phyloP scores from a whole-genome alignment of 2,888 invertebrate species.

The Serrognathus titanus region DNA sequence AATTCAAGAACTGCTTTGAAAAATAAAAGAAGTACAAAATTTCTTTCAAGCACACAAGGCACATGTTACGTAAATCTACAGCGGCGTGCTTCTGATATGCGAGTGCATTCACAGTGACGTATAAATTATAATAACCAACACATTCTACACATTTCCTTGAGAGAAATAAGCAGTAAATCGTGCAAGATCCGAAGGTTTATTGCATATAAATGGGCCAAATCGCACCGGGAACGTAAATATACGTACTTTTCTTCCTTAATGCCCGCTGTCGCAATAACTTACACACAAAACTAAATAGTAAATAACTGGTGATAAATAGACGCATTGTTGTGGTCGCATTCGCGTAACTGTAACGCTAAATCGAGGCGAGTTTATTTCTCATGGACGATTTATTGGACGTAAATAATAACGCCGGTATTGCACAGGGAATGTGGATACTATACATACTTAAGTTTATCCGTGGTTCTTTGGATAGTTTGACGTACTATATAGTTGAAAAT shows the following conservation, averaged over 20 bases:
- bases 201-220: slow-evolving; percentile 10
- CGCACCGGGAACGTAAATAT: slow-evolving; percentile 6
- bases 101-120: background rate
- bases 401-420: too few species aligned
- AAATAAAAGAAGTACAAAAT: too few species aligned
- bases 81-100: background rate
- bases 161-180: slow-evolving; percentile 9
- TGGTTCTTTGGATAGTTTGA: too few species aligned
- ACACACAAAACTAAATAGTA: background rate
- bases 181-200: slow-evolving; percentile 13
- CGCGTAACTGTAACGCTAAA: too few species aligned
- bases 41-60: too few species aligned
- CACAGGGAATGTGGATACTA: too few species aligned
- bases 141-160: slow-evolving; percentile 7
- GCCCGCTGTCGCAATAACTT: background rate
- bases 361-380: too few species aligned
- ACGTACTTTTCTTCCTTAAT: slow-evolving; percentile 1
- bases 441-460: too few species aligned
- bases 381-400: too few species aligned
- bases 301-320: background rate
- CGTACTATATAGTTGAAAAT: too few species aligned
- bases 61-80: background rate
- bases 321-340: background rate
- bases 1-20: too few species aligned
- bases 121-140: slow-evolving; percentile 3